These are phyloP conservation scores for Caradrina clavipalpis DNA, from an alignment of 2,888 invertebrate species.

Conservation along the genomic window DNA sequence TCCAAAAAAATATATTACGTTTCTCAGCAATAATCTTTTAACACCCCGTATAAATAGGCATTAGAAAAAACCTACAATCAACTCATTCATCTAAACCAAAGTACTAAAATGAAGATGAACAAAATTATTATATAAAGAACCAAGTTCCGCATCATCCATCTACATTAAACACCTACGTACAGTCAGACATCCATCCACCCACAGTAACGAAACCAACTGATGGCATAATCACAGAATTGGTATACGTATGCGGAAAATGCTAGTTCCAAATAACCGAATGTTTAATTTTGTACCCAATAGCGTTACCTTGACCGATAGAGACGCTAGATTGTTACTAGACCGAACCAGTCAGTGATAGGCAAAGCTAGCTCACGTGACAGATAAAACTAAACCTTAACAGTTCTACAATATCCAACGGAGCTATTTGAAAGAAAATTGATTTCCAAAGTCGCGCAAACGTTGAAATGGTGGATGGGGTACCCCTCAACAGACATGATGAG, in stretches of 20 bases:
- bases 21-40: too few species aligned
- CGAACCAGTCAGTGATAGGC: conserved; percentile 8
- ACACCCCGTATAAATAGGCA: too few species aligned
- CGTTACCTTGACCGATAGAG: conserved; percentile 47
- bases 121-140: conserved; percentile 1
- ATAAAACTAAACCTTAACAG: conserved; percentile 3
- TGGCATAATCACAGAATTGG: background rate
- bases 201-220: conserved; percentile 12
- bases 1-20: too few species aligned
- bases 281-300: conserved; percentile 16
- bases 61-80: background rate
- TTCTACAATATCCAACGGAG: background rate
- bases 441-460: too few species aligned
- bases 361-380: conserved; percentile 1
- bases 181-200: conserved; percentile 4
- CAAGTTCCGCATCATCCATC: conserved; percentile 3
- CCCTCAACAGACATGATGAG: background rate
- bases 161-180: conserved; percentile 18
- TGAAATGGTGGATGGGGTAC: background rate
- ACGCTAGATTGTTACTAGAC: conserved; percentile 28
- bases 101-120: background rate
- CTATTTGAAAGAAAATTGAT: background rate
- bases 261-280: conserved; percentile 10
- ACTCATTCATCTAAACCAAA: background rate
- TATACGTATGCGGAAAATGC: conserved; percentile 6